phyloP scores from a whole-genome alignment of 2,888 invertebrate species.

The Caenorhabditis panamensis region DNA sequence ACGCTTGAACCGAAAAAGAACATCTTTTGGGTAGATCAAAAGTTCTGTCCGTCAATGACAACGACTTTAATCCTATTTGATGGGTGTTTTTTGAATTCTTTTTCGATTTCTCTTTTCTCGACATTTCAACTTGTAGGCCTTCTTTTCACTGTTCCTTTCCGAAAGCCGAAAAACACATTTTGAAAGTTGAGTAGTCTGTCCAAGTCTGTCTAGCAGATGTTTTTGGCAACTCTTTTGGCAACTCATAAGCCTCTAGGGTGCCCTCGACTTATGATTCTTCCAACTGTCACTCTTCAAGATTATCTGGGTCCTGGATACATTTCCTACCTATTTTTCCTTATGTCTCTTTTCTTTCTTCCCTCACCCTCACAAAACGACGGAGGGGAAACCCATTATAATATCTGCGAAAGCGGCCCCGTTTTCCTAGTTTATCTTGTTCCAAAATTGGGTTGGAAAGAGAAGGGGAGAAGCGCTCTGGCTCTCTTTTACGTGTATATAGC shows the following conservation, averaged over 20 bases:
- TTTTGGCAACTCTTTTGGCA: not conserved
- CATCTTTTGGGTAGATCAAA: not conserved
- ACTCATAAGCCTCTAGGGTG: not conserved
- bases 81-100: too few relatives aligned
- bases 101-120: too few relatives aligned
- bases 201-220: too few relatives aligned
- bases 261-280: not conserved
- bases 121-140: not conserved
- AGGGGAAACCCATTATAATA: slow-evolving; percentile 61
- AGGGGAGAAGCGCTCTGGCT: slow-evolving; percentile 1
- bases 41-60: not conserved
- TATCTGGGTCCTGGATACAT: slow-evolving; percentile 28
- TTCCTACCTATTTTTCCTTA: slow-evolving; percentile 26
- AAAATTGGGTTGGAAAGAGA: slow-evolving; percentile 47
- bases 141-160: too few relatives aligned
- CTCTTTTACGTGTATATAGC: slow-evolving; percentile 18
- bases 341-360: slow-evolving; percentile 12
- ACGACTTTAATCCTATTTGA: too few relatives aligned
- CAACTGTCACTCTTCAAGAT: not conserved
- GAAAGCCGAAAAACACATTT: not conserved
- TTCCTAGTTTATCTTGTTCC: slow-evolving; percentile 39
- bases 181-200: too few relatives aligned
- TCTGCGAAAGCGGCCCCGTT: slow-evolving; percentile 30
- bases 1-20: too few relatives aligned
- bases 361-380: too few relatives aligned